A percentile compares a stretch with the other conserved stretches of the same genome.
Conservation (phyloP, 2,113 vertebrate genomes). For the Sylvilagus bachmani region DNA sequence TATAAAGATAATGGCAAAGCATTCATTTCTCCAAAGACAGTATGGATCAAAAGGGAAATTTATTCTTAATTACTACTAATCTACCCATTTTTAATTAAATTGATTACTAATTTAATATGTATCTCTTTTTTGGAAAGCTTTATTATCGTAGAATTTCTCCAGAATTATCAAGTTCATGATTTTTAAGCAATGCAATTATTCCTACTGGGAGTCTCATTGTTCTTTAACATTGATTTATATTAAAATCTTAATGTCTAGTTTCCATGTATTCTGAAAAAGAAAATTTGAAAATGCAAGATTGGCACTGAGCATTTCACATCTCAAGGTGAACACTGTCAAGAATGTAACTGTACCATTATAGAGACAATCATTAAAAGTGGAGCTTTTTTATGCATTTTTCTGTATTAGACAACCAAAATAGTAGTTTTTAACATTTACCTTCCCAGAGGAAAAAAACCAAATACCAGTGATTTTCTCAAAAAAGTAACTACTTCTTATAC, state of each 20-base stretch:
- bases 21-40: conserved; percentile 87
- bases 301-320: neutral
- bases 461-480: neutral
- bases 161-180: conserved; percentile 69
- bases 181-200: conserved; percentile 73
- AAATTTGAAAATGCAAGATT: conserved; percentile 51
- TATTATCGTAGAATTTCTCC: conserved; percentile 75
- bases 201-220: conserved; percentile 38
- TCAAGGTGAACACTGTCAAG: neutral
- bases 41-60: conserved; percentile 83
- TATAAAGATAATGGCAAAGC: conserved; percentile 84
- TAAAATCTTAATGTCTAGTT: conserved; percentile 27
- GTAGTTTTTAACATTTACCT: neutral
- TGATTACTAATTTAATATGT: conserved; percentile 86
- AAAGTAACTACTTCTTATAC: conserved; percentile 16
- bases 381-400: neutral
- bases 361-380: neutral
- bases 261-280: conserved; percentile 20
- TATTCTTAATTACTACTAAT: conserved; percentile 88
- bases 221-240: conserved; percentile 40
- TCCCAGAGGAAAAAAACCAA: neutral
- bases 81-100: conserved; percentile 87
- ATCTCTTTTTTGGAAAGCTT: conserved; percentile 73
- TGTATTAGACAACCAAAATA: conserved; percentile 50
- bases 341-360: neutral